Evolutionary conservation across 2,888 invertebrate genomes (phyloP).

Genomic region (Taphrorychus bicolor): DNA sequence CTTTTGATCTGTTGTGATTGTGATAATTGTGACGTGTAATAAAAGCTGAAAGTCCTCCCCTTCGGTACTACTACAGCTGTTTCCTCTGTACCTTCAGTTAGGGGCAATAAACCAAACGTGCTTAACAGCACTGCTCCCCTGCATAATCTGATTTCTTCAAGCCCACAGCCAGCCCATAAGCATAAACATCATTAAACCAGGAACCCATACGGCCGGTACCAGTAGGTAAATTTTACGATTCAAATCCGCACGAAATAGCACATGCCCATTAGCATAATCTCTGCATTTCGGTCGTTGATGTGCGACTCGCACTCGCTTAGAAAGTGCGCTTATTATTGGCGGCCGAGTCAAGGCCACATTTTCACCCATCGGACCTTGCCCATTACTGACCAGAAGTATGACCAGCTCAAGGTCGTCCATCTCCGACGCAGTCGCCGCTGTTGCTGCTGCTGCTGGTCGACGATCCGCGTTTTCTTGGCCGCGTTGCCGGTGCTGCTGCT

Average conservation of each 20-base stretch:
- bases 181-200: background rate
- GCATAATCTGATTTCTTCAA: background rate
- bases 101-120: too few relatives aligned
- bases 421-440: constrained; percentile 20
- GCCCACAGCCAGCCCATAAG: background rate
- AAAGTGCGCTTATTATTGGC: constrained; percentile 45
- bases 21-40: too few relatives aligned
- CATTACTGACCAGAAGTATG: constrained; percentile 57
- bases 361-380: constrained; percentile 59
- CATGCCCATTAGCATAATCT: background rate
- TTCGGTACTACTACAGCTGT: too few relatives aligned
- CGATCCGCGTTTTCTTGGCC: constrained; percentile 19
- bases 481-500: constrained; percentile 15
- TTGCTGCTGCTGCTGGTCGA: constrained; percentile 21
- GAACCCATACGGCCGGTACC: background rate
- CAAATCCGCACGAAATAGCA: background rate
- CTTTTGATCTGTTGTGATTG: too few relatives aligned
- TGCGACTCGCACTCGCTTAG: constrained; percentile 44
- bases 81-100: too few relatives aligned
- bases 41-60: too few relatives aligned
- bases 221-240: background rate
- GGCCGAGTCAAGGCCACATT: constrained; percentile 58
- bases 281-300: constrained; percentile 1
- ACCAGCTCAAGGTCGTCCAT: constrained; percentile 57
- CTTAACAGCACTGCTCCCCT: too few relatives aligned